These are phyloP conservation scores for Salvator merianae DNA, from an alignment of 2,113 vertebrate genomes.

Conservation along the genomic window DNA sequence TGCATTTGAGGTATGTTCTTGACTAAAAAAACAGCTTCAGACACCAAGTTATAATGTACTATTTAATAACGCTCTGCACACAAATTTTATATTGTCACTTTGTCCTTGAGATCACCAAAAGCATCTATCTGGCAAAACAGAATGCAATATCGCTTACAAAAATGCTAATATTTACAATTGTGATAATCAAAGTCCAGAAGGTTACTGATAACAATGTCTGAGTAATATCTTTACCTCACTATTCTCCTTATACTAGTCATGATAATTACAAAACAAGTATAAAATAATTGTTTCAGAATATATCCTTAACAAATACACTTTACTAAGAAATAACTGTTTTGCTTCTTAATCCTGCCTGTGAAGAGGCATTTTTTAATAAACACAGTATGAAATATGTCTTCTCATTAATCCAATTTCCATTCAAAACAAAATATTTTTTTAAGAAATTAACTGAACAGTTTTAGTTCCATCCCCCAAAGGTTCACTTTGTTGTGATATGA, in stretches of 20 bases:
- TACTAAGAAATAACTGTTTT: neutral
- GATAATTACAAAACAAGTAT: neutral
- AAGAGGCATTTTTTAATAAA: neutral
- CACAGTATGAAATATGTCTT: neutral
- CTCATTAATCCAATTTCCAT: neutral
- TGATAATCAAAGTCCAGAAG: neutral
- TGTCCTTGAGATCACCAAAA: neutral
- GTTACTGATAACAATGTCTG: neutral
- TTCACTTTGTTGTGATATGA: too few relatives aligned
- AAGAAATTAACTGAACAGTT: too few relatives aligned
- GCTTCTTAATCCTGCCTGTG: neutral
- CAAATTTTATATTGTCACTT: neutral
- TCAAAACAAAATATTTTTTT: neutral
- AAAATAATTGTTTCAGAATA: neutral
- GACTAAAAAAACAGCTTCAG: neutral
- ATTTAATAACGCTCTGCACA: neutral
- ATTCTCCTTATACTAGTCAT: neutral
- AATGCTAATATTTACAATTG: slow-evolving; percentile 11
- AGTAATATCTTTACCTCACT: neutral
- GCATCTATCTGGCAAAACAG: neutral
- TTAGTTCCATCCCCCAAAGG: too few relatives aligned
- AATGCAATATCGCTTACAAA: neutral
- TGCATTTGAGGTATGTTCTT: neutral
- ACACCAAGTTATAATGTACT: neutral
- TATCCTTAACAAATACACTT: neutral